Conservation (phyloP, 2,888 invertebrate genomes). For the Suillia variegata region DNA sequence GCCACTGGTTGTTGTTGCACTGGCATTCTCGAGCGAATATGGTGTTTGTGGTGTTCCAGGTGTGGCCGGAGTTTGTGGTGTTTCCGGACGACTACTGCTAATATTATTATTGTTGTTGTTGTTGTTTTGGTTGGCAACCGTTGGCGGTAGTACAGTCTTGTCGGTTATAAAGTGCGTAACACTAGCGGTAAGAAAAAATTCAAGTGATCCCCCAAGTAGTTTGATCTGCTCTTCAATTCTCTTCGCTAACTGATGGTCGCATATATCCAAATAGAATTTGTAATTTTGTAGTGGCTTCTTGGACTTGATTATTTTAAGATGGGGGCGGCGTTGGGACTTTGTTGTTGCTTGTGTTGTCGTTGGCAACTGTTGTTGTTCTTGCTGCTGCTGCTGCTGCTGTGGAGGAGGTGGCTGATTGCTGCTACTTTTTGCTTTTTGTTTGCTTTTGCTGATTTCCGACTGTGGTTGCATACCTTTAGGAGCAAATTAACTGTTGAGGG, state of each 20-base stretch:
- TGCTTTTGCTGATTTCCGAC: constrained; percentile 59
- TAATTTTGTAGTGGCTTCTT: constrained; percentile 69
- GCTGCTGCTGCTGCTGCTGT: constrained; percentile 30
- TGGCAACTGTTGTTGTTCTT: constrained; percentile 32
- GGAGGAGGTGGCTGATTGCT: constrained; percentile 29
- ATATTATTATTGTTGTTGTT: constrained; percentile 27
- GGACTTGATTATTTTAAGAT: constrained; percentile 59
- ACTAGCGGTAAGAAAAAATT: constrained; percentile 57
- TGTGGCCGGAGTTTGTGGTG: constrained; percentile 46
- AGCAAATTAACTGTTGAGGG: constrained; percentile 56
- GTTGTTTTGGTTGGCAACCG: constrained; percentile 20
- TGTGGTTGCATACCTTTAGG: constrained; percentile 62
- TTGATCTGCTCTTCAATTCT: constrained; percentile 73
- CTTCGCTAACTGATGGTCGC: constrained; percentile 70
- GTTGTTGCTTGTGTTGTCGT: constrained; percentile 36
- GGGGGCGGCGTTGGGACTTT: constrained; percentile 30
- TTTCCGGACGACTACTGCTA: constrained; percentile 36
- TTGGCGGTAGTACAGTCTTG: constrained; percentile 34
- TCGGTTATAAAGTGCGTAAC: constrained; percentile 61
- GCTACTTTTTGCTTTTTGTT: constrained; percentile 48
- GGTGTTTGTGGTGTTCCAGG: constrained; percentile 52
- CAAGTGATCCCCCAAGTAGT: constrained; percentile 68
- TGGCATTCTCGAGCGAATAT: constrained; percentile 29
- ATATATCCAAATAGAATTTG: constrained; percentile 78
- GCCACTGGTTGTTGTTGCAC: constrained; percentile 30